A percentile compares a stretch with the other conserved stretches of the same genome.
Evolutionary conservation across 2,888 invertebrate species (phyloP).

Genomic region (Callinectes sapidus): DNA sequence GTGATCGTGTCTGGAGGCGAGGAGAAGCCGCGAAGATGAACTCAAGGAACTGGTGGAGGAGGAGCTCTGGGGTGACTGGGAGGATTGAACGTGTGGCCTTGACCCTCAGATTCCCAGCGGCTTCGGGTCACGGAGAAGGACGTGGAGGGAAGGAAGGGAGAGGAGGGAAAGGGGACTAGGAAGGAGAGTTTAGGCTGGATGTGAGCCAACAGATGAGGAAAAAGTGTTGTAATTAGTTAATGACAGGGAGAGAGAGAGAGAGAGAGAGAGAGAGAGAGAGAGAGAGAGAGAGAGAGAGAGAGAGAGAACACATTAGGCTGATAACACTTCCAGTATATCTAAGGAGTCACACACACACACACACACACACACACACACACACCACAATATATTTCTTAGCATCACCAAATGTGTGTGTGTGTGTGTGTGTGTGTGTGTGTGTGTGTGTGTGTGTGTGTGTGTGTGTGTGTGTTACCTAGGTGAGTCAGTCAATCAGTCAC

Average conservation of each 20-base stretch:
- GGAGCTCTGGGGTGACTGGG: background rate
- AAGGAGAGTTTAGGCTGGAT: background rate
- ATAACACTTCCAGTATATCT: background rate
- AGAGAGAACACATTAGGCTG: slow-evolving; percentile 14
- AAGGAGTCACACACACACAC: slow-evolving; percentile 12
- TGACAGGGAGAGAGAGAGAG: slow-evolving; percentile 40
- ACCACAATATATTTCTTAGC: background rate
- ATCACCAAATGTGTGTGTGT: slow-evolving; percentile 24
- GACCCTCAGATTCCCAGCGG: slow-evolving; percentile 10
- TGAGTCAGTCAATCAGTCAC: no score
- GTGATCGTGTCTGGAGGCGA: background rate
- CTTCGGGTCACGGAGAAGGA: background rate
- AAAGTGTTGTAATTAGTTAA: background rate
- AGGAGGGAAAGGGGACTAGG: background rate
- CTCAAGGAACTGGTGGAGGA: background rate
- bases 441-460: slow-evolving; percentile 11
- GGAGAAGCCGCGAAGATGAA: background rate
- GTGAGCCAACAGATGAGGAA: background rate
- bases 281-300: slow-evolving; percentile 34
- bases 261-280: slow-evolving; percentile 35
- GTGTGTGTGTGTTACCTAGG: background rate
- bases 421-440: slow-evolving; percentile 29
- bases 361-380: slow-evolving; percentile 30
- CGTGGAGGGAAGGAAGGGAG: slow-evolving; percentile 20
- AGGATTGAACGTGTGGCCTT: background rate